Evolutionary conservation across 2,797 vertebrate species (phyloP).

Genomic region (Crax fasciolata): DNA sequence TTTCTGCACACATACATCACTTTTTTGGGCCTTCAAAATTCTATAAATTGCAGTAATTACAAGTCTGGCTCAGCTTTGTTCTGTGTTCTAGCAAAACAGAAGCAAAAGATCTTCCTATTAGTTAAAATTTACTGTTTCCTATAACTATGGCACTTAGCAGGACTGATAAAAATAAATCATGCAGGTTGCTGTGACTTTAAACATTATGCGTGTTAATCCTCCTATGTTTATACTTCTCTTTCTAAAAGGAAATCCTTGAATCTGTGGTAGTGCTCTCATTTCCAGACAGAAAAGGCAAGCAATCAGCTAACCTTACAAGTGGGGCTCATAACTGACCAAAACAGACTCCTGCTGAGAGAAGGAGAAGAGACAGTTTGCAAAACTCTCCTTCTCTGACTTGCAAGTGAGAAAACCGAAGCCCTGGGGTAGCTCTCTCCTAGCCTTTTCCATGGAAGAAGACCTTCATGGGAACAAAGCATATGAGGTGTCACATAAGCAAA

Average conservation of each 20-base stretch:
- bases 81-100: background rate
- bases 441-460: background rate
- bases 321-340: background rate
- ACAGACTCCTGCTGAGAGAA: background rate
- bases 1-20: background rate
- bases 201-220: conserved; percentile 42
- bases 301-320: background rate
- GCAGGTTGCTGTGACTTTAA: conserved; percentile 8
- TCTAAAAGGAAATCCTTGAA: conserved; percentile 43
- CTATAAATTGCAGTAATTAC: background rate
- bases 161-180: conserved; percentile 20
- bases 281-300: background rate
- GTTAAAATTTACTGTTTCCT: conserved; percentile 8
- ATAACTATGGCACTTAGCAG: conserved; percentile 7
- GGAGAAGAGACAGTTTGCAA: background rate
- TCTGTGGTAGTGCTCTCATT: background rate
- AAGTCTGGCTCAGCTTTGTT: background rate
- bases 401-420: background rate
- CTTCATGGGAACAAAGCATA: background rate
- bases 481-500: background rate
- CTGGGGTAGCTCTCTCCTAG: background rate
- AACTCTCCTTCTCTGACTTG: background rate
- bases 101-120: background rate
- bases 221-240: conserved; percentile 34
- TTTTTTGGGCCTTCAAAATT: background rate